Conservation (phyloP, 2,797 vertebrate species). For the Propithecus deckenii region DNA sequence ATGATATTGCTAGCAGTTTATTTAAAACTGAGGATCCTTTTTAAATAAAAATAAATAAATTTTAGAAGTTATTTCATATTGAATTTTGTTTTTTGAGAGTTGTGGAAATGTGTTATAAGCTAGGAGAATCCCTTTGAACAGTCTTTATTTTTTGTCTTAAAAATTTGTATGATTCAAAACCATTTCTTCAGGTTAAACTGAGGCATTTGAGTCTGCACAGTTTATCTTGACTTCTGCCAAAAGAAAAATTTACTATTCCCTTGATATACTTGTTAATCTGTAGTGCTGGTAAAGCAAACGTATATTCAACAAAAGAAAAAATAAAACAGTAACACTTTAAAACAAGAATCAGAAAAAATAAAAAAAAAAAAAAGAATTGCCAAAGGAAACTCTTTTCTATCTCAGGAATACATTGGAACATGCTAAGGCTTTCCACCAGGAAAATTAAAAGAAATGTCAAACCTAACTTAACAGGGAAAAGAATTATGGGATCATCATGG, state of each 20-base stretch:
- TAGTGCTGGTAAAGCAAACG: slow-evolving; percentile 60
- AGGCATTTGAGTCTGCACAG: slow-evolving; percentile 67
- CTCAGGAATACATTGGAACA: not conserved
- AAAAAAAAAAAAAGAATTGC: not conserved
- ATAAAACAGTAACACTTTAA: slow-evolving; percentile 80
- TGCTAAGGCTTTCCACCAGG: not conserved
- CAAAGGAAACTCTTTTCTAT: not conserved
- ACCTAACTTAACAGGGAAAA: not conserved
- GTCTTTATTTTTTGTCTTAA: slow-evolving; percentile 70
- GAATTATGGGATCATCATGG: not conserved
- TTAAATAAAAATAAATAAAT: slow-evolving; percentile 66
- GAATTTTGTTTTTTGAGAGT: slow-evolving; percentile 64
- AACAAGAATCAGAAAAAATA: not conserved
- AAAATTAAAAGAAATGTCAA: not conserved
- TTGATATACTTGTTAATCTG: slow-evolving; percentile 69
- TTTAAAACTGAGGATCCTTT: slow-evolving; percentile 67
- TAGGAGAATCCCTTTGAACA: slow-evolving; percentile 62
- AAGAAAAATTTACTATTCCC: not conserved
- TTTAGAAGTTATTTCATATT: slow-evolving; percentile 76
- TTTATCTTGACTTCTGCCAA: slow-evolving; percentile 66
- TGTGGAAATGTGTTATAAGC: slow-evolving; percentile 70
- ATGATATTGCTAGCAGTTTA: too few relatives aligned
- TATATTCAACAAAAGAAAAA: slow-evolving; percentile 70
- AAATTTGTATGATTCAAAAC: slow-evolving; percentile 64
- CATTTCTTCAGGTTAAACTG: slow-evolving; percentile 66